Base-by-base conservation (phyloP, 2,797 vertebrate species). In the Falco biarmicus region DNA sequence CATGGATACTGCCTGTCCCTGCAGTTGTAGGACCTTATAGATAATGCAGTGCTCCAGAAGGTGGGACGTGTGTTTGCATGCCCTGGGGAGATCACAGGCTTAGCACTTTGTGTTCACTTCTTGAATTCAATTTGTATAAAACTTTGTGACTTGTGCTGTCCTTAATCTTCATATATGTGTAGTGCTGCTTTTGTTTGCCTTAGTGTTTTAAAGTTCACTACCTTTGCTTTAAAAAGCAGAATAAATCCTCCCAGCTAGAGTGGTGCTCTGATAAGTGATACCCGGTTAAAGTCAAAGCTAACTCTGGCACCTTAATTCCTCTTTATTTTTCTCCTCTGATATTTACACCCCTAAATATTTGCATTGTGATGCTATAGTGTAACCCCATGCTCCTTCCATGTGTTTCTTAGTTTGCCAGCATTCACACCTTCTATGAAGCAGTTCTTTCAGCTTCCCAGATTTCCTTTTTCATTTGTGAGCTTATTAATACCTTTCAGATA, bases 401-500 rank as follows among this genome's bases (percentile, higher is more conserved):
- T 2, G 22, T 54, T 83, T 82, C 19, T 39, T 29, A 34, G 60
- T 43, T 47, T 50, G 80, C 60, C 43, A 21, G 39, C 73, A 21
- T 13, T 32, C 51, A 10, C n/a, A 14, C 25, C 39, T 59, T 32
- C 28, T 45, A 37, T 6, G 57, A 34, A 69, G 37, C 8, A 4
- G 10, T 7, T 51, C 75, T 39, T 48, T 19, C 8, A 5, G 24
- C 32, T 63, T 47, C 22, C 6, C 32, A 7, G 10, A 25, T 19
- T 19, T 47, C n/a, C 10, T 37, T 59, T 51, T 54, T 18, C 8
- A 1, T 32, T 37, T 0, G 1, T 70, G 37, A 51, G 6, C 15
- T 51, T n/a, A 1, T 7, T 1, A 34, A 9, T 18, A 2, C 24
- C 28, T 20, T 28, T 63, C 29, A 9, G 5, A 7, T 11, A 2